Evolutionary conservation across 2,797 vertebrate genomes (phyloP).

Genomic region (Sebastes nivosus): DNA sequence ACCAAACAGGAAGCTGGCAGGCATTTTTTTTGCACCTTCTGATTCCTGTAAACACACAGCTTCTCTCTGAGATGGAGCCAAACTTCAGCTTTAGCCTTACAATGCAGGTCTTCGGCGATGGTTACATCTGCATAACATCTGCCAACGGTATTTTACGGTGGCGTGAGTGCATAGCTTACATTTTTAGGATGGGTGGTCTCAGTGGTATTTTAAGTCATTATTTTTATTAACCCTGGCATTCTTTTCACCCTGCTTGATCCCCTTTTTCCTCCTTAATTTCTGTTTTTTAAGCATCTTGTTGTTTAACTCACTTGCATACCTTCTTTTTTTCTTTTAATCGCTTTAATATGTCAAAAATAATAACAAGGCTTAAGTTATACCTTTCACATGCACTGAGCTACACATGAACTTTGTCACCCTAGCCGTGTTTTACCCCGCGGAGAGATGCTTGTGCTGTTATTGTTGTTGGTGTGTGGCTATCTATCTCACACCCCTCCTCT

Average conservation of each 20-base stretch:
- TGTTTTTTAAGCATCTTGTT: slow-evolving; percentile 44
- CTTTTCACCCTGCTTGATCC: slow-evolving; percentile 57
- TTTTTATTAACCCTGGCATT: slow-evolving; percentile 73
- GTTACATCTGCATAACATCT: slow-evolving; percentile 76
- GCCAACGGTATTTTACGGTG: slow-evolving; percentile 64
- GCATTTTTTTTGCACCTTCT: slow-evolving; percentile 21
- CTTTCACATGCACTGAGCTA: neutral
- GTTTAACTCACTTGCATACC: slow-evolving; percentile 18
- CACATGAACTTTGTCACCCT: slow-evolving; percentile 27
- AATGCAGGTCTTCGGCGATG: slow-evolving; percentile 32
- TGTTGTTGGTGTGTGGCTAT: slow-evolving; percentile 42
- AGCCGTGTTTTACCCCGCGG: neutral
- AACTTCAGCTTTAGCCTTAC: slow-evolving; percentile 15
- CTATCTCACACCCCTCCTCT: slow-evolving; percentile 52
- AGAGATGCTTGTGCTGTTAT: slow-evolving; percentile 22
- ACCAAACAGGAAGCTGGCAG: neutral
- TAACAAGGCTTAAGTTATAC: neutral
- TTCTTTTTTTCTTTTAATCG: slow-evolving; percentile 36
- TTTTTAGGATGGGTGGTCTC: slow-evolving; percentile 74
- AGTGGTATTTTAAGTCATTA: slow-evolving; percentile 67
- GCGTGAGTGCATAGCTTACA: slow-evolving; percentile 66
- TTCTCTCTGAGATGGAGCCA: slow-evolving; percentile 25
- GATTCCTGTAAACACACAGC: slow-evolving; percentile 44
- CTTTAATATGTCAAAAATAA: slow-evolving; percentile 39
- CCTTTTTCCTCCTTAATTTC: slow-evolving; percentile 41